A percentile compares a stretch with the other conserved stretches of the same genome.
These are phyloP conservation scores for Calidris pygmaea DNA, from an alignment of 2,113 vertebrate species.

Conservation along the genomic window DNA sequence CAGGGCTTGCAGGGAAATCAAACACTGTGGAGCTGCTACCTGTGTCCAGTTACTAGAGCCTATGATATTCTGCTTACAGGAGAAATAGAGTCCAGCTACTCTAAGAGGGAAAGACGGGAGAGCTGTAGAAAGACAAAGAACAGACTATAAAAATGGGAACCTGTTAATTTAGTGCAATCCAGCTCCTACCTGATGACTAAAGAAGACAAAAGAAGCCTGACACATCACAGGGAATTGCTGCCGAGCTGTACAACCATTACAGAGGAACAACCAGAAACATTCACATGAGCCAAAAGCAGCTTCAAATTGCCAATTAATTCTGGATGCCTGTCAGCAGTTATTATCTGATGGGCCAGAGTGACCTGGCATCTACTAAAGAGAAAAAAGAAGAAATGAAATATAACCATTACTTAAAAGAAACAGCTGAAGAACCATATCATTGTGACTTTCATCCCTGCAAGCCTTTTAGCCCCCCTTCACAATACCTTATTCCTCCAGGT, in stretches of 20 bases:
- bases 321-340: neutral
- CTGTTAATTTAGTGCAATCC: neutral
- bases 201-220: neutral
- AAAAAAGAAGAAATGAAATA: neutral
- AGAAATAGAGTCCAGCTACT: neutral
- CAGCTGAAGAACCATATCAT: neutral
- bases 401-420: neutral
- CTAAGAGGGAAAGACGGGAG: neutral
- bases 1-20: neutral
- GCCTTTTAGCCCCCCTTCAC: neutral
- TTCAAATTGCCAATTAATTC: conserved; percentile 12
- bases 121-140: neutral
- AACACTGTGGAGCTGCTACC: neutral
- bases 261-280: neutral
- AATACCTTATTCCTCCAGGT: neutral
- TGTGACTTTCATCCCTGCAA: neutral
- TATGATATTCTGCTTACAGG: neutral
- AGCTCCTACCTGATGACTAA: neutral
- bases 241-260: neutral
- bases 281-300: neutral
- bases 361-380: neutral
- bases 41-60: neutral
- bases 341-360: neutral
- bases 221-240: neutral
- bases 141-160: neutral